Evolutionary conservation across 1,140 invertebrate species (phyloP), one percentile per base, ranked within the genome.

Genomic region (Heliothis subflexa): DNA sequence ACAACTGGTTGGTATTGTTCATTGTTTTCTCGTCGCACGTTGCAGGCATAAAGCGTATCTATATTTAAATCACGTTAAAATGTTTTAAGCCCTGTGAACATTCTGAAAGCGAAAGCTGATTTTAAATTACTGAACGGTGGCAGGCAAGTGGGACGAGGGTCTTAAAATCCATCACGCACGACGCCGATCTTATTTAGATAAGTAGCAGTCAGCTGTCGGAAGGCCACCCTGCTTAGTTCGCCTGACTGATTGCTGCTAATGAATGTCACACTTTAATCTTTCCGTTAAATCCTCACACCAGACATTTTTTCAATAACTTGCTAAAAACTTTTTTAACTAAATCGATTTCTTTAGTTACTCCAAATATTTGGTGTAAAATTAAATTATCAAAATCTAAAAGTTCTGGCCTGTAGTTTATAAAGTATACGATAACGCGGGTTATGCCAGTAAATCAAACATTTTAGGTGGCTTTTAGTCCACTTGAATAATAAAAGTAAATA

Each of bases 171-270:
- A 92, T 92, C 91, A 92, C 88, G 89, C 86, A 88, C 85, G 86
- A 85, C 89, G 76, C 86, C 83, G 91, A 92, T 92, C 91, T 90
- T 92, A 92, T 92, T 92, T 90, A 92, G 91, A 92, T 92, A 92
- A 92, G 89, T 89, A 86, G 85, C 80, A 85, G 84, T 78, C 83
- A 83, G 86, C 85, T 84, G 89, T 86, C 89, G 88, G 87, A 89
- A 89, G 85, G 81, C 83, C 64, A 82, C 86, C 89, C 87, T 89
- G 87, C 88, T 91, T 89, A 89, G 84, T 82, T 84, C 86, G 81
- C 83, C 87, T 91, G 91, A 92, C 89, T 91, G 91, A 92, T 92
- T 91, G 88, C 85, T 86, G 81, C 86, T 92, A 92, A 92, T 92
- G 88, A 91, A 90, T 88, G 91, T 89, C 88, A 85, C 81, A 74